phyloP scores from a whole-genome alignment of 2,113 vertebrate genomes.

The Pseudorasbora parva region DNA sequence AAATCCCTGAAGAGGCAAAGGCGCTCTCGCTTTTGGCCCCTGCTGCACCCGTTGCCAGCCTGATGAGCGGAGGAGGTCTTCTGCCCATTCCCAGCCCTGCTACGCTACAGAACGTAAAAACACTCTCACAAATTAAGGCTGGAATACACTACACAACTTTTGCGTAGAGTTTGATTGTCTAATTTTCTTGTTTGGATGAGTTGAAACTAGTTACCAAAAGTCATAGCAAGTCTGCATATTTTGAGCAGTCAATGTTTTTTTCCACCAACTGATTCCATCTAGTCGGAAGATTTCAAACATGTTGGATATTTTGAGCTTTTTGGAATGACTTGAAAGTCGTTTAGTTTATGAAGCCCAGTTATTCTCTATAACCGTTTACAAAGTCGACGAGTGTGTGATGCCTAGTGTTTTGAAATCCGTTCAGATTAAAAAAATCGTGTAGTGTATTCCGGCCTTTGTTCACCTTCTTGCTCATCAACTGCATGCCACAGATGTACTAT shows the following conservation, averaged over 20 bases:
- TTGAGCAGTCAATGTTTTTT: background rate
- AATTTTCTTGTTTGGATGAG: background rate
- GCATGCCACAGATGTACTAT: background rate
- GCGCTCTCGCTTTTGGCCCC: conserved; percentile 94
- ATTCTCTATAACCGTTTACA: background rate
- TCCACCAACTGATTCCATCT: background rate
- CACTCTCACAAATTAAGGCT: background rate
- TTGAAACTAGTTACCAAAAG: background rate
- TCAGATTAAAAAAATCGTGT: background rate
- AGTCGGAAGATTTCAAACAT: background rate
- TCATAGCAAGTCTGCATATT: background rate
- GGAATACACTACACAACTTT: background rate
- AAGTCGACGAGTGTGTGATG: background rate
- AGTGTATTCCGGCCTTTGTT: background rate
- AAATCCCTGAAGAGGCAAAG: conserved; percentile 98
- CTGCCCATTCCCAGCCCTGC: conserved; percentile 89
- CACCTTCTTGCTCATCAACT: background rate
- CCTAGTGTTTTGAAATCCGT: background rate
- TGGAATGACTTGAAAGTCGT: background rate
- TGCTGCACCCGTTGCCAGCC: conserved; percentile 83
- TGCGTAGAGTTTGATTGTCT: background rate
- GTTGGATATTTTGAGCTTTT: background rate
- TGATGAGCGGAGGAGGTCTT: conserved; percentile 92
- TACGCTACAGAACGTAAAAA: conserved; percentile 77
- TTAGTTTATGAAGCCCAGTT: background rate